Base-by-base conservation (phyloP, 2,113 vertebrate species). In the Acanthochromis polyacanthus region DNA sequence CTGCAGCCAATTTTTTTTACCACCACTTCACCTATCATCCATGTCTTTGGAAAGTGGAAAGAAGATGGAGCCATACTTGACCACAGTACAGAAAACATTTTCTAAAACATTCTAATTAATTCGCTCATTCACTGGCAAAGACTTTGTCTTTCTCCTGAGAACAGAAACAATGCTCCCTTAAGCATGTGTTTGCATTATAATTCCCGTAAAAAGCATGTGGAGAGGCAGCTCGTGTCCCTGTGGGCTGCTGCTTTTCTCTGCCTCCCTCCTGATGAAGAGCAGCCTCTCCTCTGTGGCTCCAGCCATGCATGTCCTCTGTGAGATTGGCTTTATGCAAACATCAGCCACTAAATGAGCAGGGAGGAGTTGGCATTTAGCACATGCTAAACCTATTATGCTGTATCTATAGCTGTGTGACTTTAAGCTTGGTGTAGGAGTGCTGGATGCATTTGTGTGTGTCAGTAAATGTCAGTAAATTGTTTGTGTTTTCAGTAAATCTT, bases 311-410 rank as follows among this genome's bases (percentile, higher is more conserved):
- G 64, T 68, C 59, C 60, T 63, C 60, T 63, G 71, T 45, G 71
- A 74, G 50, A 56, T 28, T 55, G 32, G 51, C 65, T 68, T 68
- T 68, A 68, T 68, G 53, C 65, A 68, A 56, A 68, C 51, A 68
- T 68, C 65, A 68, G 51, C 65, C 11, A 0, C 65, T 56, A 56
- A 74, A 74, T 36, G 59, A 63, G 71, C 50, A 55, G 50, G 50
- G 32, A 51, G 59, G 71, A 74, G 71, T 63, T 74, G 71, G 60
- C 71, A 74, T 64, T 74, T 74, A 74, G 59, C 59, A 74, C 59
- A 63, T 30, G 48, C 38, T 63, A 46, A 55, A 28, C 38, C 25
- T 5, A 63, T 55, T 63, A 55, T 53, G 45, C 4, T 72, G 22
- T 55, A 55, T 53, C 64, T 67, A 50, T 68, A 43, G 53, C 65